These are phyloP conservation scores for Zaprionus taronus DNA, from an alignment of 1,140 invertebrate species.

Conservation along the genomic window DNA sequence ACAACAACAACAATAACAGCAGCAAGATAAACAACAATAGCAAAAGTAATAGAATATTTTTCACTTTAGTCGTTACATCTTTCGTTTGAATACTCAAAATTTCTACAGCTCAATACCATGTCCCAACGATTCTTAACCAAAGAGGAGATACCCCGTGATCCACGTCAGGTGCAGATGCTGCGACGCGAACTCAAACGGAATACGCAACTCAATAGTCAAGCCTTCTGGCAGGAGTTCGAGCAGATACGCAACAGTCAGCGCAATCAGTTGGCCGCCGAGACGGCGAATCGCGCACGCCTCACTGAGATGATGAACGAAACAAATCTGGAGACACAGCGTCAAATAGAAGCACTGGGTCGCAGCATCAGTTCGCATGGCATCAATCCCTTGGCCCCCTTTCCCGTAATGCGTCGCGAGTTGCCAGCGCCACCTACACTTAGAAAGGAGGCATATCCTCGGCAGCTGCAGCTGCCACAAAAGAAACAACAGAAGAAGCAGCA, in stretches of 20 bases:
- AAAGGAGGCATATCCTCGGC: no score
- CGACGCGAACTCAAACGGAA: slow-evolving; percentile 43
- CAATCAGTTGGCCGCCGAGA: slow-evolving; percentile 40
- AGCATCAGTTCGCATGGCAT: slow-evolving; percentile 63
- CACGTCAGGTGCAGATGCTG: slow-evolving; percentile 23
- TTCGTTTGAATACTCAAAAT: slow-evolving; percentile 17
- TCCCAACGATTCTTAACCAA: background rate
- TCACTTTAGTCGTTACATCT: slow-evolving; percentile 11
- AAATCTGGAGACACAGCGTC: slow-evolving; percentile 42
- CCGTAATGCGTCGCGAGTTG: slow-evolving; percentile 12
- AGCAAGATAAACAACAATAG: background rate
- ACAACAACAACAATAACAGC: background rate
- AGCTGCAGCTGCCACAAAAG: background rate
- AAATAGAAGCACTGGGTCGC: slow-evolving; percentile 51
- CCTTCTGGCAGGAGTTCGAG: slow-evolving; percentile 68
- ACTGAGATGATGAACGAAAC: slow-evolving; percentile 40
- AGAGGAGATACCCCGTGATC: slow-evolving; percentile 33
- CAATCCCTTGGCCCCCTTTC: slow-evolving; percentile 20
- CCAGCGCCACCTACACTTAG: background rate
- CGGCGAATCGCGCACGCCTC: slow-evolving; percentile 35
- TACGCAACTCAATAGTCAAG: slow-evolving; percentile 45
- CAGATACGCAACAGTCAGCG: slow-evolving; percentile 46
- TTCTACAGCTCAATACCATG: slow-evolving; percentile 28
- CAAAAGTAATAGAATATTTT: background rate
- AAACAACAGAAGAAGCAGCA: background rate